Base-by-base conservation (phyloP, 1,140 invertebrate genomes). In the Bombus cullumanus region DNA sequence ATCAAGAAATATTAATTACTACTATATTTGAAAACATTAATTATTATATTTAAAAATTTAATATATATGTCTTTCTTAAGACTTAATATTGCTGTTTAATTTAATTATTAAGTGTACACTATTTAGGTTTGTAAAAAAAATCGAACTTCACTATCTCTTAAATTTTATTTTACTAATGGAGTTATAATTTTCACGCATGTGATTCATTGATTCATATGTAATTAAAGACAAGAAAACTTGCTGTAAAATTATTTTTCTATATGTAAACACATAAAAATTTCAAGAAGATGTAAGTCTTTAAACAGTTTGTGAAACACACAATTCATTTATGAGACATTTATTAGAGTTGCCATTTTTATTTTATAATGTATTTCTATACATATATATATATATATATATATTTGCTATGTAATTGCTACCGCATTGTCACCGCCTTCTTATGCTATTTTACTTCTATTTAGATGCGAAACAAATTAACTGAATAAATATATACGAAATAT, bases 181-280 rank as follows among this genome's bases (percentile, higher is more conserved):
- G 37, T 59, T 53, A 62, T 86, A 82, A 82, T 86, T 18, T 68
- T 69, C 39, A 57, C 78, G 69, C 71, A 76, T 53, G 22, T 69
- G 74, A 83, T 66, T 69, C 53, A n/a, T 62, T n/a, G 18, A 68
- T 31, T 68, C 37, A 43, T 43, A 66, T 68, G 79, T 85, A 53
- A 85, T 68, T 64, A 57, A 59, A 57, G 18, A 78, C 12, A 57
- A 53, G 3, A 34, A 22, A 71, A 43, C 66, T 79, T 86, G 39
- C 62, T 81, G 25, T 83, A 22, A 76, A 76, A 86, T 86, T 86
- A 86, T 86, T 83, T 86, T 86, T 83, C 34, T 86, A 83, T 83
- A 47, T 86, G 41, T 59, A 34, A 76, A 83, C 47, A 39, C 25
- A 8, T 43, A 62, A 59, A 64, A 18, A 72, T 74, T 85, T 71